Evolutionary conservation across 2,888 invertebrate genomes (phyloP), one percentile per base, ranked within the genome.

Genomic region (Salpingus planirostris): DNA sequence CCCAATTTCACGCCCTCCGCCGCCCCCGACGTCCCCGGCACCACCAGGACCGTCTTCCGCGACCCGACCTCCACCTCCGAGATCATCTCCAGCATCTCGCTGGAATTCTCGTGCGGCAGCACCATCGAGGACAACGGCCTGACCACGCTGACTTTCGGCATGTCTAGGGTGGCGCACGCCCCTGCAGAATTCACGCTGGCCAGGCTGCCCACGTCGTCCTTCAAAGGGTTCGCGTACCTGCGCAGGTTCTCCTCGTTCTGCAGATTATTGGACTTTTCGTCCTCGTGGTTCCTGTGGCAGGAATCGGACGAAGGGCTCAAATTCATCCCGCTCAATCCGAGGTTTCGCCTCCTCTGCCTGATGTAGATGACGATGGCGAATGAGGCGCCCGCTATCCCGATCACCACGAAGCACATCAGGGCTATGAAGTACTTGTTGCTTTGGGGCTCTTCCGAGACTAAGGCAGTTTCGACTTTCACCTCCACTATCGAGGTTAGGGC

Each of bases 181-280:
- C 50, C 49, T 3, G 54, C 48, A 3, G 59, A 56, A 29, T 58
- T 55, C 11, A 59, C 56, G 38, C 55, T 58, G 3, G 52, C 59
- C 46, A 60, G 40, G 31, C 54, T 57, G 21, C 59, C 51, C 12
- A 37, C 24, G 28, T 72, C 77, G 40, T 73, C 76, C 55, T 82
- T 83, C 35, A 87, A 66, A 3, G 86, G 84, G 65, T 87, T 87
- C 25, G 81, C 78, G 64, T 84, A 86, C 43, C 88, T 74, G 30
- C 89, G 73, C 36, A 91, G 69, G 59, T 89, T 90, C 64, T 91
- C 90, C 59, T 89, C 88, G 62, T 89, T 90, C 65, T 91, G 90
- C 36, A 88, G 65, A 63, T 91, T 91, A 63, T 91, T 91, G 2
- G 89, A 85, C 60, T 89, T 89, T 56, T 89, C 88, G 56, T 88